phyloP scores from a whole-genome alignment of 2,888 invertebrate genomes.

The Scaptomyza reducta region DNA sequence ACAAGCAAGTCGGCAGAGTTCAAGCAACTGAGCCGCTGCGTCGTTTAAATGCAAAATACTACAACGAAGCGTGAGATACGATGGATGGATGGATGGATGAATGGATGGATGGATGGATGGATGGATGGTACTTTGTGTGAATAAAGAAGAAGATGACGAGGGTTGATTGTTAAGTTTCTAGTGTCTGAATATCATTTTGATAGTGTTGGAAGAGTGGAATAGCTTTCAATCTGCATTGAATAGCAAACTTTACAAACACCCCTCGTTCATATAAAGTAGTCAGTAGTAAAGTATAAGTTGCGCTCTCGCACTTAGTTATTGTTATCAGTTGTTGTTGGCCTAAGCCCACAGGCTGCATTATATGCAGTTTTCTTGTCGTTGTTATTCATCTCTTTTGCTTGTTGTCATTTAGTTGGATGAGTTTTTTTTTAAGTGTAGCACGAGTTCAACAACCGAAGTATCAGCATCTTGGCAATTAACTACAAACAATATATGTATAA shows the following conservation, averaged over 20 bases:
- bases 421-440: not conserved
- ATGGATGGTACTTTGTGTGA: conserved; percentile 6
- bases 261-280: conserved; percentile 18
- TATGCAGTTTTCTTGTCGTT: conserved; percentile 55
- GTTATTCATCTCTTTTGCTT: conserved; percentile 22
- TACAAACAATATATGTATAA: conserved; percentile 13
- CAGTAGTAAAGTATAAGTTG: conserved; percentile 7
- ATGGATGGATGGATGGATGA: conserved; percentile 4
- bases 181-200: not conserved
- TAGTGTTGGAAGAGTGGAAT: not conserved
- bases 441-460: conserved; percentile 50
- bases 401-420: conserved; percentile 41
- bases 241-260: not conserved
- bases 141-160: not conserved
- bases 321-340: conserved; percentile 52
- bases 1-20: conserved; percentile 41
- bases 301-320: conserved; percentile 45
- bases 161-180: not conserved
- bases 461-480: conserved; percentile 40
- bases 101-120: not conserved
- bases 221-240: not conserved
- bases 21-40: conserved; percentile 41
- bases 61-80: conserved; percentile 57
- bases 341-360: conserved; percentile 45
- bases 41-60: conserved; percentile 51